Conservation (phyloP, 2,888 invertebrate genomes). For the Frankliniella intonsa region DNA sequence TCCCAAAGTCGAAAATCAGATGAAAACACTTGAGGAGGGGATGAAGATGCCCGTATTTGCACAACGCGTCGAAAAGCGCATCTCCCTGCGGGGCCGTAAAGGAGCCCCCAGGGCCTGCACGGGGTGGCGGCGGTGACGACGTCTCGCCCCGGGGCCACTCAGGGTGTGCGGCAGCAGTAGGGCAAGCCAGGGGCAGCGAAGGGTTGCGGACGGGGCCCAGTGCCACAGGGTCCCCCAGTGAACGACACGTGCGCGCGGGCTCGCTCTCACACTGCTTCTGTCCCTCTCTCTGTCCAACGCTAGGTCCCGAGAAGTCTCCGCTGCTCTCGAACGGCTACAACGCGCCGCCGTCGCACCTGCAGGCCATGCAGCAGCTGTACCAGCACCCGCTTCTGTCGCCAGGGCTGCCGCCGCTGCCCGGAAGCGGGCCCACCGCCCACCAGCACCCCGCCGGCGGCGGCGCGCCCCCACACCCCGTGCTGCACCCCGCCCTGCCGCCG, state of each 20-base stretch:
- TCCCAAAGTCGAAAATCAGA: conserved; percentile 25
- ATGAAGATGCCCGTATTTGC: not conserved
- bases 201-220: not conserved
- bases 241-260: no score
- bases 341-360: conserved; percentile 84
- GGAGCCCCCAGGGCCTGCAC: not conserved
- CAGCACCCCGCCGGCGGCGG: conserved; percentile 52
- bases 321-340: conserved; percentile 90
- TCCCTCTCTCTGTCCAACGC: no score
- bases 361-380: conserved; percentile 65
- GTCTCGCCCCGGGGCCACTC: not conserved
- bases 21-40: conserved; percentile 19
- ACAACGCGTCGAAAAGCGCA: conserved; percentile 10
- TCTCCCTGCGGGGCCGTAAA: not conserved
- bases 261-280: no score
- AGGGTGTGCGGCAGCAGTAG: not conserved
- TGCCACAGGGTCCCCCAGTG: not conserved
- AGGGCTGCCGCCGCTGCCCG: conserved; percentile 48
- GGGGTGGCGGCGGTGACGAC: not conserved
- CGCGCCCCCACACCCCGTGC: not conserved
- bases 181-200: not conserved
- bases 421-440: conserved; percentile 54
- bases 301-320: conserved; percentile 72
- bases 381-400: conserved; percentile 12
- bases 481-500: not conserved